Evolutionary conservation across 2,888 invertebrate genomes (phyloP).

Genomic region (Nomada goodeniana): DNA sequence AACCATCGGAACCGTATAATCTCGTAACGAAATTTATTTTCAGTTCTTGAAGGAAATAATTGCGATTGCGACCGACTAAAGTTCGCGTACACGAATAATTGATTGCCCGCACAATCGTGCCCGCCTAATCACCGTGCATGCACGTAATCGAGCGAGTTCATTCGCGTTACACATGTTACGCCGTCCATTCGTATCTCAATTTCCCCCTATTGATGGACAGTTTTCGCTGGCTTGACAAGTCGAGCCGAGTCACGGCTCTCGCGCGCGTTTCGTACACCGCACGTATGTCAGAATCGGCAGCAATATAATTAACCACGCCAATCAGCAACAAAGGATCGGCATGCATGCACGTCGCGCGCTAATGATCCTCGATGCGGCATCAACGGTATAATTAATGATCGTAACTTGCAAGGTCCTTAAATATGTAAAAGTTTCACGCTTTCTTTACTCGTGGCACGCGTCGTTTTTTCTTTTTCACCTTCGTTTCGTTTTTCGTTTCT

Average conservation of each 20-base stretch:
- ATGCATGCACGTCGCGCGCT: conserved; percentile 56
- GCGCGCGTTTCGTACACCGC: not conserved
- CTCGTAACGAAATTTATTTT: too few species aligned
- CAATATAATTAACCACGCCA: conserved; percentile 68
- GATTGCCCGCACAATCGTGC: too few species aligned
- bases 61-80: too few species aligned
- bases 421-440: conserved; percentile 77
- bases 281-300: conserved; percentile 55
- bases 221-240: conserved; percentile 44
- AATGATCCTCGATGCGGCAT: conserved; percentile 56
- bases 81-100: too few species aligned
- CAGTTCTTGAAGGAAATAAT: too few species aligned
- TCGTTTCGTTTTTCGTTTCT: not conserved
- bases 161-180: not conserved
- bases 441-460: conserved; percentile 70
- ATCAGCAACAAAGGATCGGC: conserved; percentile 68
- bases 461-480: conserved; percentile 32
- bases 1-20: too few species aligned
- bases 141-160: not conserved
- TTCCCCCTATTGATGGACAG: conserved; percentile 25
- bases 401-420: conserved; percentile 72
- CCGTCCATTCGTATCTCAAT: conserved; percentile 11
- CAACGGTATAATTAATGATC: conserved; percentile 70
- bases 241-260: conserved; percentile 39
- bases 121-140: not conserved